Evolutionary conservation across 2,888 invertebrate genomes (phyloP).

Genomic region (Diadegma fenestrale): DNA sequence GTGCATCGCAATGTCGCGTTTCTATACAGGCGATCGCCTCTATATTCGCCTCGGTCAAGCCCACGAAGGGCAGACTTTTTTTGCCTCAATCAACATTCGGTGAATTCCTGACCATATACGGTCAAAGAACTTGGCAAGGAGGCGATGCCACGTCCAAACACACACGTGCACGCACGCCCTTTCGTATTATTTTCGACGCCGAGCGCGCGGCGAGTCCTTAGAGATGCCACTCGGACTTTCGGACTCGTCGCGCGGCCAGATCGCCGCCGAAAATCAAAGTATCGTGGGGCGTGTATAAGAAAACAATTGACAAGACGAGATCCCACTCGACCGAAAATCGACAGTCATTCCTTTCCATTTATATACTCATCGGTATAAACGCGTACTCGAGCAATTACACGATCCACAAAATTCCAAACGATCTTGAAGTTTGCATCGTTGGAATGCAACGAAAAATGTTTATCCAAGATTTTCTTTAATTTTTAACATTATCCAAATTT

Average conservation of each 20-base stretch:
- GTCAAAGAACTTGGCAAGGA: constrained; percentile 71
- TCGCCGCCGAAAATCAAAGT: constrained; percentile 54
- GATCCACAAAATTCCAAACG: too few species aligned
- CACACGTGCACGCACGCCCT: background rate
- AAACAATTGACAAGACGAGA: constrained; percentile 50
- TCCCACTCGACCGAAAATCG: constrained; percentile 51
- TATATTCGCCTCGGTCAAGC: constrained; percentile 39
- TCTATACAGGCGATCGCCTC: constrained; percentile 15
- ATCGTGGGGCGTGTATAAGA: constrained; percentile 51
- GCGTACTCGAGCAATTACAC: background rate
- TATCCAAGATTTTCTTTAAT: too few species aligned
- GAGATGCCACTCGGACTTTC: constrained; percentile 33
- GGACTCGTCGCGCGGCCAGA: constrained; percentile 29
- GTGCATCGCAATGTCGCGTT: constrained; percentile 40
- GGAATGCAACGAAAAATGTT: too few species aligned
- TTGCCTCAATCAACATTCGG: constrained; percentile 75
- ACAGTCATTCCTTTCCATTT: constrained; percentile 57
- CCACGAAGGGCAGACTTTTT: constrained; percentile 58
- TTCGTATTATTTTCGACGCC: constrained; percentile 6
- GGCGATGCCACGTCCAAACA: constrained; percentile 59
- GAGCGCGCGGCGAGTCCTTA: constrained; percentile 20
- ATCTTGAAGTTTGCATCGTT: too few species aligned
- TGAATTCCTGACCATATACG: constrained; percentile 80
- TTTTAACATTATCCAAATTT: too few species aligned
- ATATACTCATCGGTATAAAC: constrained; percentile 7